Base-by-base conservation (phyloP, 2,797 vertebrate species). In the Neosalanx taihuensis region DNA sequence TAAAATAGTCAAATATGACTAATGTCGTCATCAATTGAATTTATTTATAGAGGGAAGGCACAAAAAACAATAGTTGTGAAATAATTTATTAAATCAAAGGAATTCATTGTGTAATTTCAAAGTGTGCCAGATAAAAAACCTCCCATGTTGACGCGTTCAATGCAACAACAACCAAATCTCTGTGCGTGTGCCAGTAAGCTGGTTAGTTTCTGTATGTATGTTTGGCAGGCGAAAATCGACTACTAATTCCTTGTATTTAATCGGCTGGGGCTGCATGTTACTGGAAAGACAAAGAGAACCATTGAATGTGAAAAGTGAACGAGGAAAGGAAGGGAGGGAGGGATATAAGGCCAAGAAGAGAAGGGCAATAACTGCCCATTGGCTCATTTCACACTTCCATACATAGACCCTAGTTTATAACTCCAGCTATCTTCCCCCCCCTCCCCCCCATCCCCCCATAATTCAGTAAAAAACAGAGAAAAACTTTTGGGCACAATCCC, bases 181-280 rank as follows among this genome's bases (percentile, higher is more conserved):
- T 61, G 82, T 84, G 76, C 85, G 79, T 83, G 82, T 81, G 18
- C 85, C 37, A 70, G 79, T 89, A 88, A 92, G 89, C 88, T 87
- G 84, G 91, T 92, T 89, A 89, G 86, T 85, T 75, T 67, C 84
- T 84, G 85, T 91, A 90, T 89, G 90, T 91, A 84, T 90, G 88
- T 88, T 87, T 80, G 85, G 79, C 76, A 88, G 86, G 88, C 88
- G 92, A 89, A 93, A 93, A 90, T 90, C 91, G 90, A 92, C 92
- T 89, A 90, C 90, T 93, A 94, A 94, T 93, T 93, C 91, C 89
- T 85, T 86, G 87, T 88, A 89, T 92, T 92, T 94, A 94, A 94
- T 94, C 91, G 87, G 89, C 89, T 91, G 91, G 85, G 86, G 87
- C 87, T 87, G 87, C 79, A 76, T 90, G 88, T 90, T 91, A 89